Percentiles rank a stretch among this genome's conserved stretches.
phyloP scores from a whole-genome alignment of 2,888 invertebrate genomes.

The Drosophila yooni region DNA sequence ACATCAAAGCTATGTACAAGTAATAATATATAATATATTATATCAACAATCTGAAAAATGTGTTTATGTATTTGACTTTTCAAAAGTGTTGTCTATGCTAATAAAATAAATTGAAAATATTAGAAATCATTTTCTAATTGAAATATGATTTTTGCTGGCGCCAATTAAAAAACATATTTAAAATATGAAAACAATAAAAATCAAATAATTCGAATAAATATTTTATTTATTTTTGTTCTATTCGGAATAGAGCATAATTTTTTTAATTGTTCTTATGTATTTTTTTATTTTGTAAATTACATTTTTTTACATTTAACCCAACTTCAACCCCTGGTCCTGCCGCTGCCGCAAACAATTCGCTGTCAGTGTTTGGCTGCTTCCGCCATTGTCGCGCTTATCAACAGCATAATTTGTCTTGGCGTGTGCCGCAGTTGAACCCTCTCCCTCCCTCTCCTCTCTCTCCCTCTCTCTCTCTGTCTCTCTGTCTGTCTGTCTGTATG shows the following conservation, averaged over 20 bases:
- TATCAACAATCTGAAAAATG: neutral
- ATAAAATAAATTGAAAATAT: neutral
- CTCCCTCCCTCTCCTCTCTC: neutral
- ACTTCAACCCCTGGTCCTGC: neutral
- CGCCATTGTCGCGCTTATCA: conserved; percentile 76
- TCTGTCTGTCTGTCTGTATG: neutral
- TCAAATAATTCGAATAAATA: neutral
- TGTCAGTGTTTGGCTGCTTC: conserved; percentile 50
- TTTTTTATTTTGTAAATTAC: neutral
- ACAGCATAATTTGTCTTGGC: conserved; percentile 79
- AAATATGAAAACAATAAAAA: neutral
- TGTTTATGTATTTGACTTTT: neutral
- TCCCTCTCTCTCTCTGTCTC: neutral
- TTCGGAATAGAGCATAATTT: neutral
- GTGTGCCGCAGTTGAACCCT: conserved; percentile 46
- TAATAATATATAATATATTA: no score
- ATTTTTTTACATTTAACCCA: neutral
- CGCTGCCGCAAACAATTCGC: conserved; percentile 4
- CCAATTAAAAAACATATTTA: neutral
- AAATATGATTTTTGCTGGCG: neutral
- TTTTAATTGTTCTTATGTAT: neutral
- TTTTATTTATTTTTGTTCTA: neutral
- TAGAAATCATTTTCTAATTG: neutral
- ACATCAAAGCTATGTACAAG: no score
- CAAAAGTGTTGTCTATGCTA: neutral